phyloP scores from a whole-genome alignment of 2,888 invertebrate species.

The Cartodere bifasciata region DNA sequence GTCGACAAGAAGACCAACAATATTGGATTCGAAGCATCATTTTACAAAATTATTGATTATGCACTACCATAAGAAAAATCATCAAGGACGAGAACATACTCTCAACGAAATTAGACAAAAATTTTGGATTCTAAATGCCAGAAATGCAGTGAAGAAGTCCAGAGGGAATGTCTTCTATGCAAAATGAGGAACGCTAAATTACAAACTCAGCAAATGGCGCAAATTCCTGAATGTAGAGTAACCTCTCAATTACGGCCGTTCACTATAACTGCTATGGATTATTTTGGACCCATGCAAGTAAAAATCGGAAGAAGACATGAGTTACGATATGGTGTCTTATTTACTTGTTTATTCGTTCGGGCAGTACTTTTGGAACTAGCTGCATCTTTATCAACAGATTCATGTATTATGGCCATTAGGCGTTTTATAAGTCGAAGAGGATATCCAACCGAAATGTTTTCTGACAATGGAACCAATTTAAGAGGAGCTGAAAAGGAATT shows the following conservation, averaged over 20 bases:
- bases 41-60: not conserved
- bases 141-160: slow-evolving; percentile 4
- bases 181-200: too few species aligned
- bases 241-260: too few species aligned
- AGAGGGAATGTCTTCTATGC: too few species aligned
- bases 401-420: slow-evolving; percentile 15
- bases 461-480: slow-evolving; percentile 11
- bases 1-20: not conserved
- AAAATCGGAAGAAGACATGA: too few species aligned
- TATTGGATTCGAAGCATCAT: slow-evolving; percentile 1
- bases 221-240: too few species aligned
- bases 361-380: slow-evolving; percentile 17
- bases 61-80: slow-evolving; percentile 2
- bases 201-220: too few species aligned
- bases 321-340: slow-evolving; percentile 11
- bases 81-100: slow-evolving; percentile 2
- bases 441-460: slow-evolving; percentile 11
- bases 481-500: slow-evolving; percentile 6
- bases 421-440: slow-evolving; percentile 16
- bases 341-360: slow-evolving; percentile 9
- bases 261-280: too few species aligned
- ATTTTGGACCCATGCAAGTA: too few species aligned
- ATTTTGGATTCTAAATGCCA: slow-evolving; percentile 3
- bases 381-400: slow-evolving; percentile 12
- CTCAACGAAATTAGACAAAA: slow-evolving; percentile 3